These are phyloP conservation scores for Aplidium turbinatum DNA, from an alignment of 23 tunicate species.

Conservation along the genomic window DNA sequence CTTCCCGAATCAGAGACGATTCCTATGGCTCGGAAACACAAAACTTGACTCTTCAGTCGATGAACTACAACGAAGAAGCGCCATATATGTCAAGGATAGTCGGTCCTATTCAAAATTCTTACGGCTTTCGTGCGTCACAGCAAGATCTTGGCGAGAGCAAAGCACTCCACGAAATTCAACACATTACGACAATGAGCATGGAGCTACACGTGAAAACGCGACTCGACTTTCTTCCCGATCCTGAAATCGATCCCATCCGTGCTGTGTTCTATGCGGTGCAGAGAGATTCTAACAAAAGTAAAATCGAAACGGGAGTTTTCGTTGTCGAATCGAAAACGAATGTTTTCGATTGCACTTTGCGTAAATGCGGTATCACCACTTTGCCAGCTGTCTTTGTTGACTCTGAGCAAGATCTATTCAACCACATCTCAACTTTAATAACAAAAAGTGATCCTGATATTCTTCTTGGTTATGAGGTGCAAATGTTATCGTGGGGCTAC, in stretches of 20 bases:
- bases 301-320: constrained; percentile 39
- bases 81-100: constrained; percentile 6
- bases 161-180: constrained; percentile 69
- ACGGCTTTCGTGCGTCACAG: constrained; percentile 41
- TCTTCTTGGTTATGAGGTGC: constrained; percentile 80
- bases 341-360: background rate
- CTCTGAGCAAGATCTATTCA: constrained; percentile 45
- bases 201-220: constrained; percentile 72
- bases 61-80: background rate
- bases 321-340: constrained; percentile 23
- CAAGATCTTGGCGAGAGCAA: constrained; percentile 34
- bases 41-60: constrained; percentile 6
- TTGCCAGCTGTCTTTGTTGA: constrained; percentile 39
- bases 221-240: constrained; percentile 76
- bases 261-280: constrained; percentile 75
- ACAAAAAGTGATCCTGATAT: constrained; percentile 47
- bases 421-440: constrained; percentile 18
- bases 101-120: constrained; percentile 34
- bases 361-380: constrained; percentile 50
- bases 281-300: constrained; percentile 25
- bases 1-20: too few species aligned
- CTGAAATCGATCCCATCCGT: constrained; percentile 74
- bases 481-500: constrained; percentile 90
- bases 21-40: too few species aligned
- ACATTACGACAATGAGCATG: constrained; percentile 56